Conservation (phyloP, 1,140 invertebrate genomes). For the Nephila pilipes region DNA sequence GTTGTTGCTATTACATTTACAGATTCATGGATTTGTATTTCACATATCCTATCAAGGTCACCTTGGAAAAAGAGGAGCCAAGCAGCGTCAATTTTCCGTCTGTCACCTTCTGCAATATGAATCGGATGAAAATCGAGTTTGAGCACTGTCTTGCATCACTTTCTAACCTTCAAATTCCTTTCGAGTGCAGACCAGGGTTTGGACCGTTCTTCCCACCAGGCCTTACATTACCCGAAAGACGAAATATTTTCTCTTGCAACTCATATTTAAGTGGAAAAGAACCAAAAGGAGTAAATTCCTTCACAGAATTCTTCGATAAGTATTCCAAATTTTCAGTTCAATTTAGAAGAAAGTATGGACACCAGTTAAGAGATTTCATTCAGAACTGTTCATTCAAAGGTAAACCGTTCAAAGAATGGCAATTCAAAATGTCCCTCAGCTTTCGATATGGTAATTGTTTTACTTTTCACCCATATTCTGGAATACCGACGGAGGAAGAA, state of each 20-base stretch:
- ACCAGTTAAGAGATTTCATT: neutral
- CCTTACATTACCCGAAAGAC: neutral
- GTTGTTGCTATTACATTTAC: conserved; percentile 1
- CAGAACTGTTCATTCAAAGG: conserved; percentile 3
- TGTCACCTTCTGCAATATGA: conserved; percentile 53
- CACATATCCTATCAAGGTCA: neutral
- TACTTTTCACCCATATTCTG: neutral
- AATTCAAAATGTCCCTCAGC: neutral
- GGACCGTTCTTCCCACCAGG: too few relatives aligned
- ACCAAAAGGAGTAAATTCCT: neutral
- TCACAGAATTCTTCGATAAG: neutral
- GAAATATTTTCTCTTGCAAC: neutral
- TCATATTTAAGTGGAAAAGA: neutral
- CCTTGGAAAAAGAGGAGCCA: neutral
- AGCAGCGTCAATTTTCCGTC: neutral
- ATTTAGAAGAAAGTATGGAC: neutral
- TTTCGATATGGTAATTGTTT: conserved; percentile 49
- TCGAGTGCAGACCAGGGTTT: too few relatives aligned
- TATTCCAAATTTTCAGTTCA: neutral
- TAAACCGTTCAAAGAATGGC: neutral
- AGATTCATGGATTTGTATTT: conserved; percentile 24
- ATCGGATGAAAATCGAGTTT: neutral
- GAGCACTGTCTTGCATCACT: neutral
- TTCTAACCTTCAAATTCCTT: too few relatives aligned
- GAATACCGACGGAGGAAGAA: neutral